A percentile compares a stretch with the other conserved stretches of the same genome.
Conservation (phyloP, 1,140 invertebrate species). For the Drosophila nannoptera region DNA sequence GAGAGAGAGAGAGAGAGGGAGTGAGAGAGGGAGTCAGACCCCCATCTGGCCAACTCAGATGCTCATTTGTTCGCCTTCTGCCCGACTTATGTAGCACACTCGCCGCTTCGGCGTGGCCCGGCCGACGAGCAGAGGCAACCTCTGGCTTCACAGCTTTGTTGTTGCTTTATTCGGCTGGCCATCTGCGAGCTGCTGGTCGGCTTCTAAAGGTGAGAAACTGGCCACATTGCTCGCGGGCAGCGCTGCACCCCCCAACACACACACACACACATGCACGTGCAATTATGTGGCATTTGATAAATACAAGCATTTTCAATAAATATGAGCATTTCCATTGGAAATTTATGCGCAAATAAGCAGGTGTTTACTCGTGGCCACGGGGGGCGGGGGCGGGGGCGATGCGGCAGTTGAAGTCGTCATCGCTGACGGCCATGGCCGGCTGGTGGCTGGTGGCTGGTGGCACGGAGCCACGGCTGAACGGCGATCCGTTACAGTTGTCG, state of each 20-base stretch:
- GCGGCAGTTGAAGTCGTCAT: background rate
- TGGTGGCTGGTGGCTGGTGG: slow-evolving; percentile 7
- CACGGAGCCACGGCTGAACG: slow-evolving; percentile 28
- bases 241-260: slow-evolving; percentile 56
- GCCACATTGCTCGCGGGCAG: slow-evolving; percentile 68
- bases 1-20: no score
- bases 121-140: slow-evolving; percentile 25
- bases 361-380: slow-evolving; percentile 62
- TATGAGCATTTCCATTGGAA: slow-evolving; percentile 68
- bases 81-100: slow-evolving; percentile 14
- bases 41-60: no score
- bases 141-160: slow-evolving; percentile 48
- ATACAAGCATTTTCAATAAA: slow-evolving; percentile 71
- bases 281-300: slow-evolving; percentile 72
- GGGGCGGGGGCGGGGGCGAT: background rate
- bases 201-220: slow-evolving; percentile 75
- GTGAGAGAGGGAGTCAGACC: no score
- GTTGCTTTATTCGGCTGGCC: slow-evolving; percentile 30
- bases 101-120: slow-evolving; percentile 25
- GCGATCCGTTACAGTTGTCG: slow-evolving; percentile 74
- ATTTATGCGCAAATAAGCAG: slow-evolving; percentile 73
- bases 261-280: slow-evolving; percentile 38
- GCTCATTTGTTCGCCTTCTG: background rate
- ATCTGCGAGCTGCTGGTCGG: slow-evolving; percentile 61
- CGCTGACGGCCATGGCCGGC: slow-evolving; percentile 10